These are phyloP conservation scores for Grammomys surdaster DNA, from an alignment of 2,113 vertebrate genomes.

Conservation along the genomic window DNA sequence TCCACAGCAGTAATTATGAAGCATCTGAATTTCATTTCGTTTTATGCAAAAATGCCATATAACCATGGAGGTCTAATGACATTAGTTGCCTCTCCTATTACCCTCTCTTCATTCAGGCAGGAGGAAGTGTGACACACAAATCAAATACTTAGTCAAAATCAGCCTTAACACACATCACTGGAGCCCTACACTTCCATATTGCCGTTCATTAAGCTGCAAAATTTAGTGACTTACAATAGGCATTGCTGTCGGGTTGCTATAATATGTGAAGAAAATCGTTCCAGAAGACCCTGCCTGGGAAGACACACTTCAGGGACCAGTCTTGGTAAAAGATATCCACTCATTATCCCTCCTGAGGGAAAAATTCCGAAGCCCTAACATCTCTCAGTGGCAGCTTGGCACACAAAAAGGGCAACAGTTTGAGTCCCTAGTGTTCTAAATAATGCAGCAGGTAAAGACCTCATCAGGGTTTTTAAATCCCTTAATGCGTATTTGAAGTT, in stretches of 20 bases:
- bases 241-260: conserved; percentile 9
- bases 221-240: conserved; percentile 53
- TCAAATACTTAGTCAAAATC: conserved; percentile 59
- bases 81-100: conserved; percentile 8
- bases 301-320: conserved; percentile 18
- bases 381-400: conserved; percentile 49
- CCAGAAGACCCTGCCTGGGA: neutral
- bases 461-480: conserved; percentile 72
- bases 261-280: conserved; percentile 61
- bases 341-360: conserved; percentile 67
- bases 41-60: conserved; percentile 58
- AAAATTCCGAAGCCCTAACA: conserved; percentile 51
- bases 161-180: conserved; percentile 14
- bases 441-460: conserved; percentile 70
- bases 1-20: conserved; percentile 67
- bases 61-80: conserved; percentile 28
- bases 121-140: neutral
- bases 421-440: conserved; percentile 67
- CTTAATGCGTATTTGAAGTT: conserved; percentile 65
- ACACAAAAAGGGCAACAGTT: conserved; percentile 60
- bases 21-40: conserved; percentile 60
- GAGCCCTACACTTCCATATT: neutral
- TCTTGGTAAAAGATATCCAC: conserved; percentile 62
- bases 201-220: conserved; percentile 43
- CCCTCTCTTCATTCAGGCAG: neutral